Evolutionary conservation across 2,113 vertebrate species (phyloP).

Genomic region (Mirza zaza): DNA sequence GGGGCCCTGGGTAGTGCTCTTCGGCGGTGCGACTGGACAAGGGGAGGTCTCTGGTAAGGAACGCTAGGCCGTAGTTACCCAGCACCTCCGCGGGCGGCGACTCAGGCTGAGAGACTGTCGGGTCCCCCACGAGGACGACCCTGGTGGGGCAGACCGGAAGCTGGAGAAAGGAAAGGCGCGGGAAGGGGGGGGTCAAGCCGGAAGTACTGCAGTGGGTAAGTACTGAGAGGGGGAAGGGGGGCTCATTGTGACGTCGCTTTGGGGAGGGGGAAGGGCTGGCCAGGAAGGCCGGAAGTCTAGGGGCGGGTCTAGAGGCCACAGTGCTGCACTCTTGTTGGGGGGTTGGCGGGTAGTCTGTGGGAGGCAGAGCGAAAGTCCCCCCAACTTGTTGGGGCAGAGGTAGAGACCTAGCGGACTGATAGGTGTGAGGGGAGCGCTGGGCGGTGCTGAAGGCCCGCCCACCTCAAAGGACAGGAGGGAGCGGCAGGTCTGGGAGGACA

Average conservation of each 20-base stretch:
- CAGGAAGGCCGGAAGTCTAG: fast-evolving
- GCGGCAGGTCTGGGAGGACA: neutral
- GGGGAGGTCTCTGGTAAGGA: neutral
- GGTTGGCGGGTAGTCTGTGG: fast-evolving
- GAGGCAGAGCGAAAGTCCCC: neutral
- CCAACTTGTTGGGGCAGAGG: neutral
- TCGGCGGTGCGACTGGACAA: fast-evolving
- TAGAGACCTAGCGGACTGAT: fast-evolving
- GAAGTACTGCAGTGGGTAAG: neutral
- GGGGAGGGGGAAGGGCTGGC: too few relatives aligned
- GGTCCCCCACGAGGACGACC: neutral
- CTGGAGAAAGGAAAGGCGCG: neutral
- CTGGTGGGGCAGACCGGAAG: neutral
- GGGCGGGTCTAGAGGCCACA: neutral
- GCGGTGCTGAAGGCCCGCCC: fast-evolving
- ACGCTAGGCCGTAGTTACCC: neutral
- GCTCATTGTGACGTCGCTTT: neutral
- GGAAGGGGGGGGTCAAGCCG: neutral
- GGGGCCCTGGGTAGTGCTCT: fast-evolving
- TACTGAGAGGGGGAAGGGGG: fast-evolving
- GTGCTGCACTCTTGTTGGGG: neutral
- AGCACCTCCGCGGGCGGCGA: neutral
- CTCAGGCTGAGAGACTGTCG: neutral
- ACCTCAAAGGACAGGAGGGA: fast-evolving
- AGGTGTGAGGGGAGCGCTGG: neutral